These are phyloP conservation scores for Podargus strigoides DNA, from an alignment of 2,797 vertebrate species.

Conservation along the genomic window DNA sequence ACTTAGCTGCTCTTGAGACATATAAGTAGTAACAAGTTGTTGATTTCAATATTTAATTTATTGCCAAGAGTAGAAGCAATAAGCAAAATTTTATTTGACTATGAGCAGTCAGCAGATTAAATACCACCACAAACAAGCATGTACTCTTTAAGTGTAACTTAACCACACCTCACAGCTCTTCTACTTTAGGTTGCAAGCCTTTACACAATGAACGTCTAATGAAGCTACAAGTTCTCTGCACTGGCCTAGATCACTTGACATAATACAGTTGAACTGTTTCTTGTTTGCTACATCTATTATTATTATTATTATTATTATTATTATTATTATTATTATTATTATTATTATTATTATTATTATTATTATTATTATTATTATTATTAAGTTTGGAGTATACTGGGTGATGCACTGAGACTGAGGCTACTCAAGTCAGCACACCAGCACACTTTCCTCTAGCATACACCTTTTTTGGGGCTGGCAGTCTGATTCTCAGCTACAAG, in stretches of 20 bases:
- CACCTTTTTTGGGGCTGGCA: background rate
- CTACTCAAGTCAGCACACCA: background rate
- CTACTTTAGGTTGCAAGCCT: background rate
- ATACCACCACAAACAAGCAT: conserved; percentile 11
- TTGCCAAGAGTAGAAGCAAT: conserved; percentile 23
- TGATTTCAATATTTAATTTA: conserved; percentile 62
- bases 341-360: background rate
- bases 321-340: background rate
- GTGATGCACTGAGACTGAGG: background rate
- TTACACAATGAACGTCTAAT: background rate
- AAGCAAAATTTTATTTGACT: conserved; percentile 29
- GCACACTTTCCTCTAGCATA: background rate
- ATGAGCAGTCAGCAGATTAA: background rate
- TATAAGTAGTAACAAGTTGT: conserved; percentile 39
- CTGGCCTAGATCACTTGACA: background rate
- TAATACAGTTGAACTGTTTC: background rate
- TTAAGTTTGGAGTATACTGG: background rate
- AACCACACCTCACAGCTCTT: background rate
- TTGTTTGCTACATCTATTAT: background rate
- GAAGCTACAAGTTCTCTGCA: background rate
- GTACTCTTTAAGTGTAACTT: background rate
- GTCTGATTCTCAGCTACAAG: background rate
- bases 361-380: background rate
- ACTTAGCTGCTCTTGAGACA: conserved; percentile 16
- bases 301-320: background rate